Evolutionary conservation across 1,140 invertebrate genomes (phyloP), one percentile per base, ranked within the genome.

Genomic region (Plodia interpunctella): DNA sequence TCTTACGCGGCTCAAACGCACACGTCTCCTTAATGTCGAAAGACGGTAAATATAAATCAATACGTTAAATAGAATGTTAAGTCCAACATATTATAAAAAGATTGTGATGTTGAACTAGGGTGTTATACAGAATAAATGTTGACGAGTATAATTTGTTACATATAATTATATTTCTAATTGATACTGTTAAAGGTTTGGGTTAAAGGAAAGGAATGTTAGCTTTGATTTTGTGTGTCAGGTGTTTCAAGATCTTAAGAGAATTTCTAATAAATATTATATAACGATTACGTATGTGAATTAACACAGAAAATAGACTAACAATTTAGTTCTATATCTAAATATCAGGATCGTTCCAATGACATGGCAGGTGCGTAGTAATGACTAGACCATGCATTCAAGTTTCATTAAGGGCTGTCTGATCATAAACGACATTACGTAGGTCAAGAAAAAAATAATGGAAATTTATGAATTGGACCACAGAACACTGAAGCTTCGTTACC

Each of bases 41-140:
- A 79, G 81, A 87, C 83, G 77, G 74, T 84, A 82, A 83, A 81
- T 71, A 74, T 78, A 72, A 74, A 70, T 70, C 66, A 65, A 69
- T 72, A 73, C 61, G 66, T 75, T 71, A 72, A 65, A 65, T 78
- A 79, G 68, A 60, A 54, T 78, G 72, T 73, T 86, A 83, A 83
- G 83, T 77, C 74, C 74, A 74, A 68, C 71, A 75, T 77, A 70
- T 72, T 77, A 74, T 80, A 80, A 83, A 84, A 77, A 63, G 62
- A 82, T 74, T 87, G 83, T 87, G 85, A 88, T 88, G 79, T 83
- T 85, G 73, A 44, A 82, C 63, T 83, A 87, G 79, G 67, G 76
- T 74, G 70, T 83, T 83, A 84, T 80, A 80, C 80, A 78, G 69
- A 80, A 44, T 80, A 78, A 85, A 81, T 78, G 78, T 86, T 88